Percentiles rank a stretch among this genome's conserved stretches.
phyloP scores from a whole-genome alignment of 2,113 vertebrate species.

The Oncorhynchus masou region DNA sequence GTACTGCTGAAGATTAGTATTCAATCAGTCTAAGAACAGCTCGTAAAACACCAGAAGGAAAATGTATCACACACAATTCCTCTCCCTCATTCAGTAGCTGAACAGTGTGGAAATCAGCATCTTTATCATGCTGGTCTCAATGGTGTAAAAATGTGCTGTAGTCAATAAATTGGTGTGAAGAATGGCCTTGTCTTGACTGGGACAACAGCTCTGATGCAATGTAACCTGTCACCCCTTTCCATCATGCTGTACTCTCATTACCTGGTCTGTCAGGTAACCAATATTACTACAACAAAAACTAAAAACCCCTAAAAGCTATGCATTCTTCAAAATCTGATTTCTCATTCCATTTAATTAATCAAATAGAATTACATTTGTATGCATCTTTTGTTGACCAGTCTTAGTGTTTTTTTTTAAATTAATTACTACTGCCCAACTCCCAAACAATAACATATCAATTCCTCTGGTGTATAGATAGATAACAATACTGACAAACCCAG shows the following conservation, averaged over 20 bases:
- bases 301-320: too few relatives aligned
- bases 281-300: background rate
- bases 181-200: background rate
- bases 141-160: background rate
- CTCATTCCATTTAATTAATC: background rate
- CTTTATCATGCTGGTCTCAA: background rate
- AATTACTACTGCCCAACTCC: slow-evolving; percentile 10
- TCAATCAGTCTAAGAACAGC: too few relatives aligned
- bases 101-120: too few relatives aligned
- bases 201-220: background rate
- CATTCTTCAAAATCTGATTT: background rate
- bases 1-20: too few relatives aligned
- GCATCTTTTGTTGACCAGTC: background rate
- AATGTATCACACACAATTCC: too few relatives aligned
- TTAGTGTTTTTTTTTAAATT: background rate
- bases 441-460: slow-evolving; percentile 49
- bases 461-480: slow-evolving; percentile 69
- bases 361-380: background rate
- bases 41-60: too few relatives aligned
- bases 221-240: background rate
- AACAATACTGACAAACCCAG: slow-evolving; percentile 63
- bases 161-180: too few relatives aligned
- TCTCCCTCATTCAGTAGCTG: too few relatives aligned
- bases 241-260: background rate
- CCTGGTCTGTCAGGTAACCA: background rate